Conservation (phyloP, 2,888 invertebrate genomes). For the Eupelmus urozonus region DNA sequence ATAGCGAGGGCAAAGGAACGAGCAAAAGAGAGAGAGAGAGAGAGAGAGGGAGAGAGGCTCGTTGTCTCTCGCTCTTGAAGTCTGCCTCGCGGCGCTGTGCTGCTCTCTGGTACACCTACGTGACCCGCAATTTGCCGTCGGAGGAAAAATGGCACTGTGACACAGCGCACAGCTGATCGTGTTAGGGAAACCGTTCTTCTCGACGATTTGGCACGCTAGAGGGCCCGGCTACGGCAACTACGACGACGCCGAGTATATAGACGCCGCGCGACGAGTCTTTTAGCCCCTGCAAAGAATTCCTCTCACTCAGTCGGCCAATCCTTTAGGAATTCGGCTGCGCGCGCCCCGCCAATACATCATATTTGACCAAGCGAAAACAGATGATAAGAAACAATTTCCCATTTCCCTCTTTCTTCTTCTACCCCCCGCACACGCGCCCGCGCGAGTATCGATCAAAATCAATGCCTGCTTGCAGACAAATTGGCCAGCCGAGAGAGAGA, state of each 20-base stretch:
- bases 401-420: no score
- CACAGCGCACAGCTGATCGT: constrained; percentile 63
- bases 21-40: no score
- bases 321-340: constrained; percentile 4
- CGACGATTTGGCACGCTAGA: constrained; percentile 48
- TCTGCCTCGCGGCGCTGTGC: no score
- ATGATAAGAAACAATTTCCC: constrained; percentile 54
- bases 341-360: constrained; percentile 25
- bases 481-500: no score
- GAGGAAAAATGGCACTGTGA: not conserved
- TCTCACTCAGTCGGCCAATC: constrained; percentile 22
- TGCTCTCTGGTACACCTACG: no score
- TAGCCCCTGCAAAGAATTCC: not conserved
- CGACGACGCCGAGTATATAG: no score
- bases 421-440: no score
- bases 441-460: constrained; percentile 44
- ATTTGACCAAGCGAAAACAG: constrained; percentile 43
- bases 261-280: constrained; percentile 12
- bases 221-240: not conserved
- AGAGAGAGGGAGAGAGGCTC: no score
- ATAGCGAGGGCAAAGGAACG: no score
- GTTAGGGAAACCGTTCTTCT: constrained; percentile 62
- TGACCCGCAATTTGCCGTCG: no score
- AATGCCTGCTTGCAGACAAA: constrained; percentile 38
- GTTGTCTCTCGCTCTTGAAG: no score